Conservation (phyloP, 2,888 invertebrate species). For the Mechanitis mazaeus region DNA sequence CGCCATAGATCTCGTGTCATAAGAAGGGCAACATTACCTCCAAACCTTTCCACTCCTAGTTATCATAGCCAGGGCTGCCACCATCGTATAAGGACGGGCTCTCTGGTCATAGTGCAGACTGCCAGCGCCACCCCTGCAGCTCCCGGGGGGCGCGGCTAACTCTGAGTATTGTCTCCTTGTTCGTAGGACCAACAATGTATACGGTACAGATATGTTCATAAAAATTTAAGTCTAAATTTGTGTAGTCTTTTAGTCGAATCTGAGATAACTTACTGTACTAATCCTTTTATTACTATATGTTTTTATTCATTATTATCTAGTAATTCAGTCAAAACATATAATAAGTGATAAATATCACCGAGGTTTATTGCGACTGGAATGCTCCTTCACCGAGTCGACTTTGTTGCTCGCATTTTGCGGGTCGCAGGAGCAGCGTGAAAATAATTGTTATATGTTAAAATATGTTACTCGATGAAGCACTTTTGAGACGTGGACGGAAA, state of each 20-base stretch:
- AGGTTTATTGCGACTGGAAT: constrained; percentile 55
- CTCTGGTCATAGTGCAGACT: not conserved
- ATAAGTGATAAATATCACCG: constrained; percentile 65
- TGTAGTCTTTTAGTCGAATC: constrained; percentile 75
- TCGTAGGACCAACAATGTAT: constrained; percentile 62
- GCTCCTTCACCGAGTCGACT: constrained; percentile 47
- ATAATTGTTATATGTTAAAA: constrained; percentile 40
- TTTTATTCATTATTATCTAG: constrained; percentile 62
- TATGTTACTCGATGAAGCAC: constrained; percentile 45
- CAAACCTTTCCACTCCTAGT: constrained; percentile 10
- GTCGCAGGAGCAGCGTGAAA: constrained; percentile 52
- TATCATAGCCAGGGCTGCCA: constrained; percentile 5
- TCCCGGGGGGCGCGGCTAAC: constrained; percentile 38
- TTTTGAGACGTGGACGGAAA: constrained; percentile 72
- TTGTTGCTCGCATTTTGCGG: constrained; percentile 30
- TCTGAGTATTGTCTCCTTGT: constrained; percentile 70
- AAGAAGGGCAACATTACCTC: not conserved
- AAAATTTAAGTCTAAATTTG: constrained; percentile 70
- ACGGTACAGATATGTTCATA: constrained; percentile 73
- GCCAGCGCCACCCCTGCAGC: constrained; percentile 16
- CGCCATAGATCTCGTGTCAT: not conserved
- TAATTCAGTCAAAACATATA: constrained; percentile 71
- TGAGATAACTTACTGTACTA: constrained; percentile 71
- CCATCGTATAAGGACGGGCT: not conserved
- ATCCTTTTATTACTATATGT: constrained; percentile 57